These are phyloP conservation scores for Phyto melanocephala DNA, from an alignment of 2,888 invertebrate species.

Conservation along the genomic window DNA sequence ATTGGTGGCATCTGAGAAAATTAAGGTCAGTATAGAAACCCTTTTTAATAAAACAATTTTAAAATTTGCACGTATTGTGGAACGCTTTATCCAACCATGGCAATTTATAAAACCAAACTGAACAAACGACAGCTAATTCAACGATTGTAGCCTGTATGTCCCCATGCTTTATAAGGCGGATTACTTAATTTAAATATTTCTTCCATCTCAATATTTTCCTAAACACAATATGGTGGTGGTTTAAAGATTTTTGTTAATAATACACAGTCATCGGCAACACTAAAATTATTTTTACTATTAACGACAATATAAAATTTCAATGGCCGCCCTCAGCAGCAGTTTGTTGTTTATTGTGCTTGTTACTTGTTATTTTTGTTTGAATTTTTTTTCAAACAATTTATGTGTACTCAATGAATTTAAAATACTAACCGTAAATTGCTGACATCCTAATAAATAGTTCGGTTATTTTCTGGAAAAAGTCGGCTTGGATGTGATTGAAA, in stretches of 20 bases:
- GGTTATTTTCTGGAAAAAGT: slow-evolving; percentile 73
- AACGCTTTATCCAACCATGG: too few species aligned
- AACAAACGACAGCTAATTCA: too few species aligned
- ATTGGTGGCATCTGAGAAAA: too few species aligned
- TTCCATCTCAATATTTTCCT: not conserved
- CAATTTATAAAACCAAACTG: too few species aligned
- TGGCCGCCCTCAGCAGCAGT: slow-evolving; percentile 27
- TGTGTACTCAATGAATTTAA: not conserved
- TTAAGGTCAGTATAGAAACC: too few species aligned
- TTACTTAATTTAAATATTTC: too few species aligned
- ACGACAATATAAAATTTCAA: not conserved
- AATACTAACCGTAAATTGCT: slow-evolving; percentile 60
- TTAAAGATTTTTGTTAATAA: not conserved
- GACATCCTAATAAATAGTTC: slow-evolving; percentile 69
- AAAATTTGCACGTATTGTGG: too few species aligned
- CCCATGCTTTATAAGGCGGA: too few species aligned
- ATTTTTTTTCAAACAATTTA: slow-evolving; percentile 45
- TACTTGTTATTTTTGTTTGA: slow-evolving; percentile 58
- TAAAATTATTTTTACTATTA: too few species aligned
- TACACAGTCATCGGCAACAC: not conserved
- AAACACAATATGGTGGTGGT: not conserved
- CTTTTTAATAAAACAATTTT: too few species aligned
- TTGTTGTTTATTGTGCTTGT: slow-evolving; percentile 36
- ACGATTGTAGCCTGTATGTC: too few species aligned
- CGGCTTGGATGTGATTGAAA: slow-evolving; percentile 41